Evolutionary conservation across 2,113 vertebrate genomes (phyloP).

Genomic region (Acrocephalus arundinaceus): DNA sequence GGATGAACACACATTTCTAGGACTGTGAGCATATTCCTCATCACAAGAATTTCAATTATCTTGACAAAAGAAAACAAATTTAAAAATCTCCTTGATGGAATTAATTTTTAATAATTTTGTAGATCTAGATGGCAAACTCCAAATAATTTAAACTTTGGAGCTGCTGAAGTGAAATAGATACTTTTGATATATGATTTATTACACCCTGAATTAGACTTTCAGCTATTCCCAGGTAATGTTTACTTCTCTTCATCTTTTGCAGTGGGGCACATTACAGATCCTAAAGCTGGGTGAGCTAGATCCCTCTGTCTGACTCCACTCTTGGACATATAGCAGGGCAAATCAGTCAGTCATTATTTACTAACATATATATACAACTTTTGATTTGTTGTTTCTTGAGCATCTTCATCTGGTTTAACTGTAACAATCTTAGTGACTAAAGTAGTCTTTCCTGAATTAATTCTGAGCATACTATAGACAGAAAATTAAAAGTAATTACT

Average conservation of each 20-base stretch:
- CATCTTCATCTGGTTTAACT: not conserved
- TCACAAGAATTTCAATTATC: not conserved
- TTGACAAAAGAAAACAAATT: not conserved
- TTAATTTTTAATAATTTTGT: not conserved
- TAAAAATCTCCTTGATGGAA: not conserved
- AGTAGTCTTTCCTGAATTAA: not conserved
- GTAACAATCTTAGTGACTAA: not conserved
- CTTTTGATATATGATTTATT: not conserved
- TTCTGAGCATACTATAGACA: not conserved
- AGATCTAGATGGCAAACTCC: not conserved
- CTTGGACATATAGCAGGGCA: not conserved
- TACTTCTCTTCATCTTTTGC: not conserved
- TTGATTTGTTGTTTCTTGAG: not conserved
- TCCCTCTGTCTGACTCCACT: not conserved
- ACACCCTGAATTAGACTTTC: not conserved
- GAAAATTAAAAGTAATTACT: not conserved
- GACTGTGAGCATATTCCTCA: accelerated
- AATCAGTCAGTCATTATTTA: not conserved
- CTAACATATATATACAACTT: not conserved
- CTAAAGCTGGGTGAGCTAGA: not conserved
- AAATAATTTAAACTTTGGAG: not conserved
- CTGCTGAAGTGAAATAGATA: not conserved
- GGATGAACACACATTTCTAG: not conserved
- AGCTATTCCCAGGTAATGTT: not conserved
- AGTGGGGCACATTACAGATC: not conserved